These are phyloP conservation scores for human (Homo sapiens) DNA, from an alignment of 2,113 vertebrate species.

Conservation along the genomic window GRCh38 chrX:150002501-150003000, in stretches of 20 bases:
- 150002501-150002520: not conserved
- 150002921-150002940: not conserved
- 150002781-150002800: not conserved
- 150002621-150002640: not conserved
- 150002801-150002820: not conserved
- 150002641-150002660: not conserved
- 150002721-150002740: not conserved
- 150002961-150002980: not conserved
- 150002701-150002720: conserved; percentile 7
- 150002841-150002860: not conserved
- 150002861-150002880: not conserved
- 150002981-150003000: not conserved
- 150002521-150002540: conserved; percentile 32
- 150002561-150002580: not conserved
- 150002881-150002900: not conserved
- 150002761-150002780: not conserved
- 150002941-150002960: not conserved
- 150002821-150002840: not conserved
- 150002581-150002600: not conserved
- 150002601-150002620: not conserved
- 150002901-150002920: not conserved
- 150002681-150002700: not conserved
- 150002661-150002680: not conserved
- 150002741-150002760: not conserved
- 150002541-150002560: not conserved